A percentile compares a stretch with the other conserved stretches of the same genome.
These are phyloP conservation scores for Latheticus oryzae DNA, from an alignment of 2,888 invertebrate species.

Conservation along the genomic window DNA sequence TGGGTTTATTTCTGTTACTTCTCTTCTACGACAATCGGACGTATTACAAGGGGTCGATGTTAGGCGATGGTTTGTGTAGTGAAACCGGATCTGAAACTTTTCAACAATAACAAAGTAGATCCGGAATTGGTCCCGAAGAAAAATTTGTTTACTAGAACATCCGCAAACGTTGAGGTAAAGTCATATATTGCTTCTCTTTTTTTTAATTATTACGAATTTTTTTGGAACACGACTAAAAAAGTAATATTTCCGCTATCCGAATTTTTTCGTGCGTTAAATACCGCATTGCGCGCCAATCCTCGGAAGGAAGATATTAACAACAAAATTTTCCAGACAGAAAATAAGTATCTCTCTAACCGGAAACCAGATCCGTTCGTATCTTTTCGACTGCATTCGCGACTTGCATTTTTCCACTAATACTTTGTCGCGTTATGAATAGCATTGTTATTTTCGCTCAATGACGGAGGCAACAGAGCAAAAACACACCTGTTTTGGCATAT, in stretches of 20 bases:
- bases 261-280: slow-evolving; percentile 20
- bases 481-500: slow-evolving; percentile 38
- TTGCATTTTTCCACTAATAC: slow-evolving; percentile 17
- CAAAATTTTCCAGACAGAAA: slow-evolving; percentile 8
- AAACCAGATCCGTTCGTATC: slow-evolving; percentile 3
- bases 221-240: slow-evolving; percentile 17
- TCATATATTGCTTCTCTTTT: too few relatives aligned
- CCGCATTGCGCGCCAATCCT: slow-evolving; percentile 16
- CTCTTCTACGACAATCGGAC: slow-evolving; percentile 17
- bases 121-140: too few relatives aligned
- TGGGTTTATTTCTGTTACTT: slow-evolving; percentile 21
- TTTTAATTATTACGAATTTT: too few relatives aligned
- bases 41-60: slow-evolving; percentile 13
- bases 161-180: too few relatives aligned
- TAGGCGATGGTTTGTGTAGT: slow-evolving; percentile 3
- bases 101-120: slow-evolving; percentile 18
- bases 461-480: slow-evolving; percentile 32
- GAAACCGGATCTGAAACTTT: slow-evolving; percentile 11
- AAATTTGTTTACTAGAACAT: too few relatives aligned
- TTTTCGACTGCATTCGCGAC: slow-evolving; percentile 12
- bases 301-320: slow-evolving; percentile 3
- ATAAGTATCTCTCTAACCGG: slow-evolving; percentile 16
- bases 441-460: slow-evolving; percentile 36
- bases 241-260: slow-evolving; percentile 9
- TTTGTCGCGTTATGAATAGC: slow-evolving; percentile 17